A percentile compares a stretch with the other conserved stretches of the same genome.
phyloP scores from a whole-genome alignment of 2,888 invertebrate genomes.

The Limenitis camilla region DNA sequence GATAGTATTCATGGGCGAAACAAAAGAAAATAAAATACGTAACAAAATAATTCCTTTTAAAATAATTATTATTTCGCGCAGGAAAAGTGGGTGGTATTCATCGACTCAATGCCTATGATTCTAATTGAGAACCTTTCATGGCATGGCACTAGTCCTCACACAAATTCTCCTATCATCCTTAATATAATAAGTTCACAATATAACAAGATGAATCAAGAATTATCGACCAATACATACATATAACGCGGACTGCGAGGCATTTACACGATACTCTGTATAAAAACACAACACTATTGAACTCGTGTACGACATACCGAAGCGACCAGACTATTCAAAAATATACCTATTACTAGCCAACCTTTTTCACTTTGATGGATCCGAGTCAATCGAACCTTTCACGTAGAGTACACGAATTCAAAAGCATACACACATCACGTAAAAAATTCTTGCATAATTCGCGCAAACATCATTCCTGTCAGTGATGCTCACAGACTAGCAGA shows the following conservation, averaged over 20 bases:
- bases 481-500: conserved; percentile 73
- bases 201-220: conserved; percentile 37
- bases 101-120: conserved; percentile 71
- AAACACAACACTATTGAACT: conserved; percentile 31
- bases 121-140: conserved; percentile 73
- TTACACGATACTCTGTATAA: conserved; percentile 32
- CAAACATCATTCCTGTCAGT: conserved; percentile 72
- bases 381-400: conserved; percentile 2
- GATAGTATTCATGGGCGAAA: conserved; percentile 54
- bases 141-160: conserved; percentile 74
- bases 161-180: conserved; percentile 70
- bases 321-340: too few relatives aligned
- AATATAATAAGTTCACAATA: conserved; percentile 43
- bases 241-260: conserved; percentile 32
- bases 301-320: conserved; percentile 26
- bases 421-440: conserved; percentile 47
- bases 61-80: conserved; percentile 56
- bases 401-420: conserved; percentile 17
- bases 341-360: conserved; percentile 8
- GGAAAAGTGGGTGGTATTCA: conserved; percentile 74
- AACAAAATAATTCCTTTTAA: conserved; percentile 49
- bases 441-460: conserved; percentile 70
- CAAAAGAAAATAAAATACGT: conserved; percentile 52
- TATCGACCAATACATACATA: conserved; percentile 25
- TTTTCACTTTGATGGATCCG: neutral